Evolutionary conservation across 2,797 vertebrate species (phyloP).

Genomic region (Hydrocynus forskahlii): DNA sequence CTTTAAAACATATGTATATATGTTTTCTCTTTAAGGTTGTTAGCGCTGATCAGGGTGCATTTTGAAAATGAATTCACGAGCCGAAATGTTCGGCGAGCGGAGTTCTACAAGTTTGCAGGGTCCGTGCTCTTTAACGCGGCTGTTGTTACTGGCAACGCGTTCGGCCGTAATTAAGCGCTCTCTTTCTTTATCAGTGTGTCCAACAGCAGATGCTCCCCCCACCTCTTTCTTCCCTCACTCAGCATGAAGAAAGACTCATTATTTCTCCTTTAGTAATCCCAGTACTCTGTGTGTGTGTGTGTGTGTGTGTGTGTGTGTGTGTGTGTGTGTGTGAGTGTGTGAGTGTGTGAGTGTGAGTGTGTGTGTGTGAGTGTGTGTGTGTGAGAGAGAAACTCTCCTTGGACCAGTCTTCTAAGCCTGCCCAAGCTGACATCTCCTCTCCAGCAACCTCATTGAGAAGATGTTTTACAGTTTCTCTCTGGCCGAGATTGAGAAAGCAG

Average conservation of each 20-base stretch:
- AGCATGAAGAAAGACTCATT: constrained; percentile 55
- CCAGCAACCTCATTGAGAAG: constrained; percentile 49
- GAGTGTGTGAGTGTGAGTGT: constrained; percentile 20
- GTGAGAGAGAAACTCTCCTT: constrained; percentile 30
- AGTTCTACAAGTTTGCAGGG: constrained; percentile 11
- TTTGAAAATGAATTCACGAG: background rate
- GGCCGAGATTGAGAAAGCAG: constrained; percentile 34
- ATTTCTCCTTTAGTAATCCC: constrained; percentile 55
- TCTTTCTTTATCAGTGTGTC: constrained; percentile 39
- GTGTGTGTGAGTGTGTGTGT: background rate
- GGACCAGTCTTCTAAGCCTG: constrained; percentile 22
- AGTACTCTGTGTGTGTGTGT: constrained; percentile 26
- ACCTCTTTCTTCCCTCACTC: constrained; percentile 42
- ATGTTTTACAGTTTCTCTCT: constrained; percentile 52
- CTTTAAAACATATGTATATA: background rate
- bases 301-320: constrained; percentile 7
- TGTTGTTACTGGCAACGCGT: constrained; percentile 30
- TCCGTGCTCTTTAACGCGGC: constrained; percentile 14
- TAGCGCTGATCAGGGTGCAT: background rate
- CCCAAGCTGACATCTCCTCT: constrained; percentile 47
- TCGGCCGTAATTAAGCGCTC: constrained; percentile 47
- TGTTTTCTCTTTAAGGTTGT: background rate
- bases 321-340: background rate
- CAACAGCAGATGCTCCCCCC: constrained; percentile 58
- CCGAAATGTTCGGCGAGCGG: background rate